Evolutionary conservation across 1,140 invertebrate species (phyloP), one percentile per base, ranked within the genome.

Genomic region (Platyscapa corneri): DNA sequence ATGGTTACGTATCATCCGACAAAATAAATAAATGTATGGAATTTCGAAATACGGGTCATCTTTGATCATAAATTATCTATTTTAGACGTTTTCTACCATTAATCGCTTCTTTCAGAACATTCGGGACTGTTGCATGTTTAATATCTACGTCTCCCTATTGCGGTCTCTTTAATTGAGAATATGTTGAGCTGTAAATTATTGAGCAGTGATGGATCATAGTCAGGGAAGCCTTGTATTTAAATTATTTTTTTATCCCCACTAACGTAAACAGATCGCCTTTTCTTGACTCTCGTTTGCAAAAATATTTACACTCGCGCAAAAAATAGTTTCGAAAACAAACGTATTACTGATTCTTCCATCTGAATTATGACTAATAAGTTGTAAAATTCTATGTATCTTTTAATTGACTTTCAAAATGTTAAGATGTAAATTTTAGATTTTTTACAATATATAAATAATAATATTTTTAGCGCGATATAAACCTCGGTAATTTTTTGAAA

Each of bases 21-120:
- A 76, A 49, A 49, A 76, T 30, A 49, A 49, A 76, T 30, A 76
- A 76, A 76, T 76, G 42, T 76, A 27, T 49, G 42, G 16, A 6
- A 30, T 75, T 46, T 76, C 39, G 70, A 72, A 76, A 60, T 79
- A n/a, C 12, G 39, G n/a, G 32, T 53, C 23, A 72, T 49, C 27
- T 32, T 49, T 8, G 23, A 16, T 7, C 53, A 39, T 78, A 64
- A 64, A 78, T 60, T 60, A 27, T 3, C 56, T 60, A 60, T 60
- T 5, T 27, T 34, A 10, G 39, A 75, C 39, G 27, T 53, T 53
- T 53, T 53, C 39, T 18, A 34, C 46, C 75, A 77, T 77, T 53
- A 53, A 77, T 77, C 46, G 46, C 75, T 53, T 77, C 53, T 77
- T 30, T 77, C 49, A 32, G 23, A 30, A 77, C n/a, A 34, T 34